These are phyloP conservation scores for Eulithis prunata DNA, from an alignment of 2,888 invertebrate genomes.

Conservation along the genomic window DNA sequence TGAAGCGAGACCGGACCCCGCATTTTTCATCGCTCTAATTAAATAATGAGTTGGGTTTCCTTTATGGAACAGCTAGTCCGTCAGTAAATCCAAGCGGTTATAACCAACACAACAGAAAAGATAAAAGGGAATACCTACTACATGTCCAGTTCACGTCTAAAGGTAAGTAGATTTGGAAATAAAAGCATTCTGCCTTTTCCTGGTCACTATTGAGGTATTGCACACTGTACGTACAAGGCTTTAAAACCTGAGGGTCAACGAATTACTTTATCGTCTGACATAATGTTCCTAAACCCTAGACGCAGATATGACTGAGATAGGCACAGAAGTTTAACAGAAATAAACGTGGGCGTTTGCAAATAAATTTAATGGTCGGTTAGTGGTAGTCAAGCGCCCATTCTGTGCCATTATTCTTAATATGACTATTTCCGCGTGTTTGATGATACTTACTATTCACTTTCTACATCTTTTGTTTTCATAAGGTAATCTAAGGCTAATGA, in stretches of 20 bases:
- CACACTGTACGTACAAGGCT: too few species aligned
- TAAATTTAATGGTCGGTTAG: slow-evolving; percentile 12
- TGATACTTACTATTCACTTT: too few species aligned
- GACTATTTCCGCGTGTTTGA: slow-evolving; percentile 2
- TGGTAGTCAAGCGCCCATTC: slow-evolving; percentile 18
- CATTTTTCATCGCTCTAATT: slow-evolving; percentile 30
- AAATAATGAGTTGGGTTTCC: slow-evolving; percentile 30
- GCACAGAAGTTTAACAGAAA: slow-evolving; percentile 7
- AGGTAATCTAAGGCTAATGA: too few species aligned
- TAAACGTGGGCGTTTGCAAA: slow-evolving; percentile 26
- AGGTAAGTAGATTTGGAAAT: too few species aligned
- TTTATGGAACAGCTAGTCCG: slow-evolving; percentile 11
- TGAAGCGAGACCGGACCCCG: slow-evolving; percentile 13
- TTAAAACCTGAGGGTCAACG: too few species aligned
- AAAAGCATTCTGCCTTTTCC: too few species aligned
- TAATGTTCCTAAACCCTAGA: too few species aligned
- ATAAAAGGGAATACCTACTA: background rate
- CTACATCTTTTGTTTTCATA: too few species aligned
- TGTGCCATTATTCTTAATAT: slow-evolving; percentile 15
- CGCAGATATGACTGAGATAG: background rate
- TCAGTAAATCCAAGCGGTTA: slow-evolving; percentile 8
- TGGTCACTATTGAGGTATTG: too few species aligned
- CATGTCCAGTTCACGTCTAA: too few species aligned
- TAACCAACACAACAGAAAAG: slow-evolving; percentile 7
- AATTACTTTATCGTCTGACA: too few species aligned